Evolutionary conservation across 2,113 vertebrate genomes (phyloP).

Genomic region (Gopherus evgoodei): DNA sequence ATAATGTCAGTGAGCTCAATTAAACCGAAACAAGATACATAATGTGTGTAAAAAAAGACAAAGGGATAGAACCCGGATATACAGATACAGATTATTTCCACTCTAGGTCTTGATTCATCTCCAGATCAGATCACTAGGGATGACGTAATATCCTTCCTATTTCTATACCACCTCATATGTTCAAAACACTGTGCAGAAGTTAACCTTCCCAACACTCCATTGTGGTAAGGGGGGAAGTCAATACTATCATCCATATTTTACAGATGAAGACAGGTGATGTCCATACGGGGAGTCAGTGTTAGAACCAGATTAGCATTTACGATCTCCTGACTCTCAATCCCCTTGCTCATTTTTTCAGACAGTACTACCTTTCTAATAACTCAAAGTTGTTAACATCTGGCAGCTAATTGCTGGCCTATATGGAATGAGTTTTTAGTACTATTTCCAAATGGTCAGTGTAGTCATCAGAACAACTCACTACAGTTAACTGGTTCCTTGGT

Average conservation of each 20-base stretch:
- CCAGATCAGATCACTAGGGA: neutral
- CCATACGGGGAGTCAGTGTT: too few relatives aligned
- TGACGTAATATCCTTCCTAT: neutral
- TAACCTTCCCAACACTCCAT: neutral
- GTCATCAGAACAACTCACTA: neutral
- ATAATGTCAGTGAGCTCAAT: neutral
- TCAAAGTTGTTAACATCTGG: neutral
- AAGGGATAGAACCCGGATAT: neutral
- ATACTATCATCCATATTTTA: neutral
- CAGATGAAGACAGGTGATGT: neutral
- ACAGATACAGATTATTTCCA: neutral
- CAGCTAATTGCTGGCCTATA: neutral
- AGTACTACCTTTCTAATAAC: neutral
- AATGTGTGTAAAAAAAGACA: neutral
- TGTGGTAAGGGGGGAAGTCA: neutral
- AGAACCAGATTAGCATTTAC: neutral
- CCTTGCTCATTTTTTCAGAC: neutral
- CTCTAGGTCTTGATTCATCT: neutral
- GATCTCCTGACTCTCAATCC: neutral
- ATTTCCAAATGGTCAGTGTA: neutral
- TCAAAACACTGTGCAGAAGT: neutral
- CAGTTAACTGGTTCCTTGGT: neutral
- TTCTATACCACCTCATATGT: neutral
- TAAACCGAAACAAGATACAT: neutral
- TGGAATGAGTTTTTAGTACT: neutral